Percentiles rank a stretch among this genome's conserved stretches.
phyloP scores from a whole-genome alignment of 2,888 invertebrate species.

The Microctonus aethiopoides region DNA sequence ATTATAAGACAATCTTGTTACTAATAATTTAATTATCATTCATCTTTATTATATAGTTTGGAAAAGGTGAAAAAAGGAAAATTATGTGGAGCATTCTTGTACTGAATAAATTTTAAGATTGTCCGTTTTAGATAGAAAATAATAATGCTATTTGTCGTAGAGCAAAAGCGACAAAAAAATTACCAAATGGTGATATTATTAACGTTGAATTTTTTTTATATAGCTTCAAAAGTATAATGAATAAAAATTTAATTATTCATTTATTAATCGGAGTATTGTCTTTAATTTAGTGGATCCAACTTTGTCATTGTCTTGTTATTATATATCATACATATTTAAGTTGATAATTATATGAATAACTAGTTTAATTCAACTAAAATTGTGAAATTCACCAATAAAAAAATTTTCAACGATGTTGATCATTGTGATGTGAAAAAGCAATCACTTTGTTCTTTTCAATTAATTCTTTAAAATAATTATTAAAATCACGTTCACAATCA shows the following conservation, averaged over 20 bases:
- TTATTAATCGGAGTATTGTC: neutral
- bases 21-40: slow-evolving; percentile 24
- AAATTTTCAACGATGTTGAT: neutral
- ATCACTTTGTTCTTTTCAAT: neutral
- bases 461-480: slow-evolving; percentile 33
- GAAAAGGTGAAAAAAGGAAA: slow-evolving; percentile 1
- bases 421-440: neutral
- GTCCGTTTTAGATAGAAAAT: slow-evolving; percentile 21
- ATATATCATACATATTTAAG: neutral
- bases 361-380: neutral
- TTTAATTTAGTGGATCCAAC: neutral
- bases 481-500: slow-evolving; percentile 44
- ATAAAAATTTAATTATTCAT: neutral
- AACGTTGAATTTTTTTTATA: slow-evolving; percentile 35
- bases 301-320: neutral
- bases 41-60: slow-evolving; percentile 25
- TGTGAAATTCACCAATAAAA: neutral
- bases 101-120: slow-evolving; percentile 32
- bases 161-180: neutral
- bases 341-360: neutral
- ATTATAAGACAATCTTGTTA: slow-evolving; percentile 21
- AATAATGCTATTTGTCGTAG: slow-evolving; percentile 15
- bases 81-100: slow-evolving; percentile 19
- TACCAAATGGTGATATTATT: slow-evolving; percentile 13
- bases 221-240: slow-evolving; percentile 20